Evolutionary conservation across 2,797 vertebrate species (phyloP).

Genomic region (Mus caroli): DNA sequence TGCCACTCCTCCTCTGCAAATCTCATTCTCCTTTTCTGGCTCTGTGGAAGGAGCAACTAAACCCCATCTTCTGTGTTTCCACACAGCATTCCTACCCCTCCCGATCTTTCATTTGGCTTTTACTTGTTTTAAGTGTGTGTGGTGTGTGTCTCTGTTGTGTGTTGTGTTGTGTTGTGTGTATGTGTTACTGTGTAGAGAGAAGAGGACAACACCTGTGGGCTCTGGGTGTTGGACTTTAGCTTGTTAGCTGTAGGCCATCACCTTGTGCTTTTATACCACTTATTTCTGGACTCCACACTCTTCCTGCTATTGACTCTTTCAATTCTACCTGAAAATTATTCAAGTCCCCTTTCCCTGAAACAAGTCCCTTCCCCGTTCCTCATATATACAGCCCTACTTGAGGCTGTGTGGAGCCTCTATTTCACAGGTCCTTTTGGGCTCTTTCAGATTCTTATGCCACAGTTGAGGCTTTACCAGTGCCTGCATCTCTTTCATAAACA

Average conservation of each 20-base stretch:
- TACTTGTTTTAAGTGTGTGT: neutral
- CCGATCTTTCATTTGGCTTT: neutral
- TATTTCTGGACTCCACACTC: neutral
- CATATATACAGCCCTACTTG: neutral
- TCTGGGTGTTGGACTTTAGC: neutral
- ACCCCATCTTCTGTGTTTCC: neutral
- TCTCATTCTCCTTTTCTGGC: neutral
- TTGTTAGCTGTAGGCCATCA: neutral
- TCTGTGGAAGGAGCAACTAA: neutral
- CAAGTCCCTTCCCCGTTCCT: neutral
- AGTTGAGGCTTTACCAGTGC: neutral
- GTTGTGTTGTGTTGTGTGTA: too few relatives aligned
- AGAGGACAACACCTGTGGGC: neutral
- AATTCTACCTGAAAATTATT: conserved; percentile 9
- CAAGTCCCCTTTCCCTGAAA: neutral
- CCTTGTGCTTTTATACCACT: neutral
- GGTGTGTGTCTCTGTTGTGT: neutral
- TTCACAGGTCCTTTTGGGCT: neutral
- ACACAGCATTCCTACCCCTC: neutral
- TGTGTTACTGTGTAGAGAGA: neutral
- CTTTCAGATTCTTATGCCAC: neutral
- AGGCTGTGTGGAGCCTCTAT: neutral
- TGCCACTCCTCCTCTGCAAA: neutral
- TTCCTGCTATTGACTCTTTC: neutral
- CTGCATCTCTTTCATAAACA: neutral